Evolutionary conservation across 1,140 invertebrate species (phyloP), one percentile per base, ranked within the genome.

Genomic region (Drosophila willistoni): DNA sequence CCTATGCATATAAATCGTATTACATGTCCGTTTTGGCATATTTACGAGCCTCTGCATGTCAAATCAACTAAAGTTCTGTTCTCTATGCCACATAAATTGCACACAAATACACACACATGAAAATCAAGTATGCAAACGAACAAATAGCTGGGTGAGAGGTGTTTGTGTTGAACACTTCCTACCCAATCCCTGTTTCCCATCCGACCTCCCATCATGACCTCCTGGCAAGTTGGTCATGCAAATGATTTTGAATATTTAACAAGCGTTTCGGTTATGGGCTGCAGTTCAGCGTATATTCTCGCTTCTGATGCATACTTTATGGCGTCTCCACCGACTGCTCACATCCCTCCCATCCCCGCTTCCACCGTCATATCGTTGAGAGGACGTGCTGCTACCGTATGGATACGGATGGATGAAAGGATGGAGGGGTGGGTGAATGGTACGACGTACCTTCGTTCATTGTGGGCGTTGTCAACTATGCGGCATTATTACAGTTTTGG

Each of bases 241-340:
- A 79, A 84, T 84, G 77, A 84, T 86, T 86, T 87, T 86, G 84
- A 86, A 86, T 86, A 86, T 86, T 87, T 87, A 87, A 83, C 83
- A 86, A 82, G 79, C 81, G 68, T 42, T 72, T 79, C 71, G 74
- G 56, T 68, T 85, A 63, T 69, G 69, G 61, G 71, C 69, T 72
- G 67, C 71, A 79, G 57, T 73, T 63, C n/a, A 69, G 54, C 65
- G 57, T 64, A 66, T 68, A 73, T 71, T 71, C 79, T 77, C 79
- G 76, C 71, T 71, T 61, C 73, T 77, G 73, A 79, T 86, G 79
- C 83, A 86, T 86, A 87, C 83, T 86, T 86, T 73, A 87, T 89
- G 73, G 55, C 72, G 44, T 51, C 44, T 22, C 44, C 44, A 22
- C 44, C 44, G 3, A 19, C 17, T 17, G 44, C 44, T 47, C 44